Evolutionary conservation across 2,113 vertebrate species (phyloP), one percentile per base, ranked within the genome.

Genomic region (Chionodraco myersi): DNA sequence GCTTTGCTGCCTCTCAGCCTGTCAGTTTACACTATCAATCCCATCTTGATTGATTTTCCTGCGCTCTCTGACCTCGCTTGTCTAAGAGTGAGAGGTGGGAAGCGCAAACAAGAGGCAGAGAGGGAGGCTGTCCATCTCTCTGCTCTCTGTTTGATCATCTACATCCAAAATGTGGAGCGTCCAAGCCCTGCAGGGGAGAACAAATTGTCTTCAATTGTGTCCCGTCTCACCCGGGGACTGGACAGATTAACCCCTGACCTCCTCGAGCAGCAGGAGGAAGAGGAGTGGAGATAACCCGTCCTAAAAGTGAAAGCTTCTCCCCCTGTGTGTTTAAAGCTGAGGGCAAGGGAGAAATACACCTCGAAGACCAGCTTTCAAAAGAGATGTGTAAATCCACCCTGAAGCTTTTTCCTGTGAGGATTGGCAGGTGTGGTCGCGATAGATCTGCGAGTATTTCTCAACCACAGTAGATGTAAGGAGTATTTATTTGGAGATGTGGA

Each of bases 1-100:
- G 64, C 69, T 85, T 84, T 66, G 84, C 87, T 84, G 76, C 87
- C 72, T 89, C 87, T 91, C 89, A 85, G 76, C 87, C 72, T 89
- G 87, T 91, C 89, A 85, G 75, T 93, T 90, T 90, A 85, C 80
- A 66, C 80, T 87, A 86, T 90, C 89, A 82, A 74, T 87, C 76
- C 80, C 79, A 79, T 91, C 87, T 83, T 86, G 86, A 90, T 87
- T 89, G 87, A 89, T 92, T 92, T 91, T 89, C 65, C 77, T 72
- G 69, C 54, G 15, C 88, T 84, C 60, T 80, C 23, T 16, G 83
- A 79, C 77, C 36, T 85, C 72, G 83, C 80, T 84, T 82, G 81
- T 88, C 67, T 86, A 64, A 53, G 74, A 87, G 71, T 84, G 61
- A 82, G 84, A 83, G 67, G 67, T 67, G 48, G 80, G 52, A 79